These are phyloP conservation scores for Lytechinus pictus DNA, from an alignment of 35 echinoderm and acorn worm species.

Conservation along the genomic window DNA sequence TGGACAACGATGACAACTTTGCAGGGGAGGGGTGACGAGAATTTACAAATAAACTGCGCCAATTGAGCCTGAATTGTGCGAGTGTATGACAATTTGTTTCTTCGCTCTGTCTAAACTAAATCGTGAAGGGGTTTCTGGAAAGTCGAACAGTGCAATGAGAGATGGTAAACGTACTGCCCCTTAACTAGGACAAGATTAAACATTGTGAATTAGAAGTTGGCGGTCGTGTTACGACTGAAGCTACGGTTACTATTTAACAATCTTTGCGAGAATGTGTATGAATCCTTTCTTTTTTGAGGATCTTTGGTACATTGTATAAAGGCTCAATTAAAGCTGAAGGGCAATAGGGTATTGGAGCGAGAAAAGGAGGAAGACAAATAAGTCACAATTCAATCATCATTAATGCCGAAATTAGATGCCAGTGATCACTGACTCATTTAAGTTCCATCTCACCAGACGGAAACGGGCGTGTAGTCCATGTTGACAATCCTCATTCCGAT, in stretches of 20 bases:
- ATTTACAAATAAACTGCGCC: slow-evolving; percentile 45
- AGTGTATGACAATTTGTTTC: slow-evolving; percentile 55
- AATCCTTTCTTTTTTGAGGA: neutral
- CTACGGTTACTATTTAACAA: neutral
- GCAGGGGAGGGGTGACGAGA: slow-evolving; percentile 37
- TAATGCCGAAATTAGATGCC: slow-evolving; percentile 42
- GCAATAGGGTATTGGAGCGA: slow-evolving; percentile 9
- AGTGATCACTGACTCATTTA: neutral
- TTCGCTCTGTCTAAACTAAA: slow-evolving; percentile 25
- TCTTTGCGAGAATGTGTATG: neutral
- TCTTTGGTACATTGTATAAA: neutral
- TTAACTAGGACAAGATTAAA: neutral
- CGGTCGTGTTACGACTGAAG: neutral
- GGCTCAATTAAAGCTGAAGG: neutral
- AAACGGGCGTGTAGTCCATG: slow-evolving; percentile 36
- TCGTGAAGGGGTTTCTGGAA: neutral
- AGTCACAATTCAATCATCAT: slow-evolving; percentile 22
- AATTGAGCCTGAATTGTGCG: slow-evolving; percentile 37
- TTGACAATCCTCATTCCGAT: slow-evolving; percentile 37
- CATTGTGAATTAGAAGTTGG: no score
- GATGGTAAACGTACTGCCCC: neutral
- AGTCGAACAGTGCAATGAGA: slow-evolving; percentile 19
- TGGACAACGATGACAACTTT: neutral
- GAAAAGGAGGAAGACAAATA: slow-evolving; percentile 14
- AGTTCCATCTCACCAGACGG: neutral